These are phyloP conservation scores for Poeciliopsis prolifica DNA, from an alignment of 2,113 vertebrate genomes.

Conservation along the genomic window DNA sequence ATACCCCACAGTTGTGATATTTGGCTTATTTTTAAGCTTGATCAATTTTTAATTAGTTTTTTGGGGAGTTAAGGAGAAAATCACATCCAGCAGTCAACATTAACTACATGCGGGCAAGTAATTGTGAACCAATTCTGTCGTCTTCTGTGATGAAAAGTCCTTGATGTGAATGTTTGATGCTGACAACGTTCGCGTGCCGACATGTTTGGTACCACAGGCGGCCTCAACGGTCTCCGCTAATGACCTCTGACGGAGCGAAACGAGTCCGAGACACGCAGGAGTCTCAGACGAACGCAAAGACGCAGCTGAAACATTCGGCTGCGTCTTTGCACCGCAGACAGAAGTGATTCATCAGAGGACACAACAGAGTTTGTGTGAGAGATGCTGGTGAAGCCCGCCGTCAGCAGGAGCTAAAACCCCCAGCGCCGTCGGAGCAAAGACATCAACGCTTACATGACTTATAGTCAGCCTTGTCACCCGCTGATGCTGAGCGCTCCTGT, in stretches of 20 bases:
- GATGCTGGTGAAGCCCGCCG: background rate
- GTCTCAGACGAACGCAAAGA: background rate
- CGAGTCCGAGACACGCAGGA: background rate
- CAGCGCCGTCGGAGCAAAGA: slow-evolving; percentile 24
- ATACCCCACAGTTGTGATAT: background rate
- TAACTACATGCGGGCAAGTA: background rate
- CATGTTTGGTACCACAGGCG: slow-evolving; percentile 22
- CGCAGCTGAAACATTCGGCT: background rate
- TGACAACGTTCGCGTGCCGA: slow-evolving; percentile 8
- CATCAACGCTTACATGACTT: slow-evolving; percentile 29
- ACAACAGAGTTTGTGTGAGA: slow-evolving; percentile 7
- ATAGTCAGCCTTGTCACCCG: slow-evolving; percentile 41
- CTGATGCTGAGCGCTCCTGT: slow-evolving; percentile 24
- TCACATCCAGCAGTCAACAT: background rate
- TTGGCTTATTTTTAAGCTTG: background rate
- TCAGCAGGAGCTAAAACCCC: slow-evolving; percentile 14
- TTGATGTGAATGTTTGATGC: slow-evolving; percentile 17
- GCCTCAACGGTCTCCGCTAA: slow-evolving; percentile 20
- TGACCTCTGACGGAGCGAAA: slow-evolving; percentile 12
- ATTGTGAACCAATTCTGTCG: background rate
- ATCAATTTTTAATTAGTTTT: slow-evolving; percentile 11
- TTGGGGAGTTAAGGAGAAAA: background rate
- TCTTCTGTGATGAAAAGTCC: background rate
- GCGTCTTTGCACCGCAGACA: slow-evolving; percentile 2
- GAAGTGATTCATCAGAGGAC: slow-evolving; percentile 15